Base-by-base conservation (phyloP, 2,113 vertebrate species). In the Micronycteris hirsuta region DNA sequence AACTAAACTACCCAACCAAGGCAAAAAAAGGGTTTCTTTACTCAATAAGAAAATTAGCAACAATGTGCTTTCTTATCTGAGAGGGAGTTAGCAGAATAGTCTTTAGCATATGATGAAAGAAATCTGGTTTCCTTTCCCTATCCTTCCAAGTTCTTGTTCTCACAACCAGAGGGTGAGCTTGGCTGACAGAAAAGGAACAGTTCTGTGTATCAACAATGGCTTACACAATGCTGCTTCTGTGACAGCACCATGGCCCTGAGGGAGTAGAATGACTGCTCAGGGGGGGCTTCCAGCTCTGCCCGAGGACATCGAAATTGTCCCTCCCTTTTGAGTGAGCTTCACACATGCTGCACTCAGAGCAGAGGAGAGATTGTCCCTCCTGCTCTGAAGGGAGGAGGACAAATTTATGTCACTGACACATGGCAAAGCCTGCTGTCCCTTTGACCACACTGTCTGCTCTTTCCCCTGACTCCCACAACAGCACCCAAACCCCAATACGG, bases 21-120 rank as follows among this genome's bases (percentile, higher is more conserved):
- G 61, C 61, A 92, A 76, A 86, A 92, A 92, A 54, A 58, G n/a
- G 13, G 2, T 47, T 92, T 94, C 76, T 82, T 87, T 89, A 4
- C 61, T 92, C 43, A 91, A 12, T 58, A 61, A 91, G 28, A 95
- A 67, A 47, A 67, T 67, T 71, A 89, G 26, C 12, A 83, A n/a
- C 15, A 67, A 56, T 88, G 28, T 15, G 2, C 2, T 92, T 89
- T 82, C 49, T 8, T 56, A n/a, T 38, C 36, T 70, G 33, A 56
- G 5, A 93, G 2, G 10, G 14, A 91, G 31, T 31, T 74, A 89
- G 45, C 14, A 76, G 65, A 2, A 56, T 15, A 77, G 24, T 36
- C 38, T 80, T 76, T 82, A 58, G 16, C 15, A 74, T 70, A 28
- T 45, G 17, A 73, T 58, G 10, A 33, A 56, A 90, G 38, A 93